A percentile compares a stretch with the other conserved stretches of the same genome.
These are phyloP conservation scores for Micrasema longulum DNA, from an alignment of 1,140 invertebrate genomes.

Conservation along the genomic window DNA sequence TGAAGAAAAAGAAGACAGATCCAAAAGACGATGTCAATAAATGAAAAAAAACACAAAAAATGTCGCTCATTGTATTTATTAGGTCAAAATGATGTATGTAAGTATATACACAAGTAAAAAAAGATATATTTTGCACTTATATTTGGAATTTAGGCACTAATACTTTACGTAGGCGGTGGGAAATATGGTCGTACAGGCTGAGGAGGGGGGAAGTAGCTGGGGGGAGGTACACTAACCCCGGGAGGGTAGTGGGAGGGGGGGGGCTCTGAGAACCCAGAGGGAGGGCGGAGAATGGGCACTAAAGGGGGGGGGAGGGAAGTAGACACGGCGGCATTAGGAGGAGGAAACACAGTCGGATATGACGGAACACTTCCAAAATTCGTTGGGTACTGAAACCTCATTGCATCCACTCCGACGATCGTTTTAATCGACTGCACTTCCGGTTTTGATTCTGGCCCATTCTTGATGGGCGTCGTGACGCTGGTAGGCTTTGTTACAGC, in stretches of 20 bases:
- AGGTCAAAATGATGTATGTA: background rate
- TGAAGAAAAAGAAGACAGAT: too few relatives aligned
- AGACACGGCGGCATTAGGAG: slow-evolving; percentile 59
- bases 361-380: slow-evolving; percentile 56
- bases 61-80: too few relatives aligned
- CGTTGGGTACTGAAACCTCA: slow-evolving; percentile 58
- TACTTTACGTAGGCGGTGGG: slow-evolving; percentile 59
- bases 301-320: slow-evolving; percentile 56
- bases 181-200: slow-evolving; percentile 61
- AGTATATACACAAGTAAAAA: slow-evolving; percentile 15
- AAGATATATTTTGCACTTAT: background rate
- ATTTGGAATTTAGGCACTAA: slow-evolving; percentile 9
- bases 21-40: too few relatives aligned
- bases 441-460: slow-evolving; percentile 60
- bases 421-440: slow-evolving; percentile 59
- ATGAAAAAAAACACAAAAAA: too few relatives aligned
- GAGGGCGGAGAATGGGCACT: slow-evolving; percentile 43
- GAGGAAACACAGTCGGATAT: slow-evolving; percentile 59
- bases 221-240: slow-evolving; percentile 59
- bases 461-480: slow-evolving; percentile 59
- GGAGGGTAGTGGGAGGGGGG: slow-evolving; percentile 58
- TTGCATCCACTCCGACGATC: slow-evolving; percentile 48
- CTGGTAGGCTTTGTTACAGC: slow-evolving; percentile 56
- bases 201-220: slow-evolving; percentile 60
- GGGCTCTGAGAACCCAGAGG: slow-evolving; percentile 45